Evolutionary conservation across 1,140 invertebrate genomes (phyloP), one percentile per base, ranked within the genome.

Genomic region (Hestina assimilis): DNA sequence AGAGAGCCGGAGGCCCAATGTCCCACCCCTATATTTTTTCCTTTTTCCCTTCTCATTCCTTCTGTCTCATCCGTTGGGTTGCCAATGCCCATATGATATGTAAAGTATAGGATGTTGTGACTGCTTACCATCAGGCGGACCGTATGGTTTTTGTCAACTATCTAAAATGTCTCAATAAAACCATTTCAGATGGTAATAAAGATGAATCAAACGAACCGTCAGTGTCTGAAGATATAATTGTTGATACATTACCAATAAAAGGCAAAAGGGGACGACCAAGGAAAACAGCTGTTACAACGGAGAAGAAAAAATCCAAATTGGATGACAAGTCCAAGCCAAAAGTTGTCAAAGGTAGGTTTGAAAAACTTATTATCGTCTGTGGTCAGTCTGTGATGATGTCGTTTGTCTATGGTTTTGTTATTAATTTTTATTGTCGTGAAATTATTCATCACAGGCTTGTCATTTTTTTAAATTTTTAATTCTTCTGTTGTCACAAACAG

Each of bases 321-420:
- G 76, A 77, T 8, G 72, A 74, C 4, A 78, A 75, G 46, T 48
- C 69, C 5, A 76, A 64, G 23, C 52, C 64, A 1, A 83, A 77
- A 52, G 45, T 76, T 8, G 35, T 67, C 28, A 82, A 80, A 80
- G 79, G 79, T 83, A 71, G 59, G 79, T 71, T 47, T 26, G 19
- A 11, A 31, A 6, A 17, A n/a, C 3, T 42, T 47, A 24, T 21
- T 12, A 6, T 12, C 50, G 8, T 45, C 12, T 40, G 29, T 28
- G 33, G 15, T 38, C 9, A 9, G 33, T 3, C 2, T 17, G 15
- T 19, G 33, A 38, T 38, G 33, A 38, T 9, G 15, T n/a, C 3
- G 31, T 12, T 7, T 35, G 1, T 6, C 6, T 28, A 9, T 28
- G n/a, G 3, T 5, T 28, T 28, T 8, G 2, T 28, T 2, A 9